phyloP scores from a whole-genome alignment of 2,888 invertebrate genomes.

The Dastarcus helophoroides region DNA sequence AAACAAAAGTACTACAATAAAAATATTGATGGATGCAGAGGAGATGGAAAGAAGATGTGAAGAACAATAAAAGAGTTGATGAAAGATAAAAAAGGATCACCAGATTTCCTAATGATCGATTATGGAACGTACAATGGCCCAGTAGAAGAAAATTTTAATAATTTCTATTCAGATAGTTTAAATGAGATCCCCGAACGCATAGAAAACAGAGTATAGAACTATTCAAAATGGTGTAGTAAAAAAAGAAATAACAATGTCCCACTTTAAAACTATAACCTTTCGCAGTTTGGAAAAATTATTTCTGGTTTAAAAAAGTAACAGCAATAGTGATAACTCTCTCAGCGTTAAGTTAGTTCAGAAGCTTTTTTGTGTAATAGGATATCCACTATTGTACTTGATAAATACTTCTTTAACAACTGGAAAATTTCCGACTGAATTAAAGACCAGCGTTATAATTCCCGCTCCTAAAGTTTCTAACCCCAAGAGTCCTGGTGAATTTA shows the following conservation, averaged over 20 bases:
- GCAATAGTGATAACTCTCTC: neutral
- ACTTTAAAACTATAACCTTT: neutral
- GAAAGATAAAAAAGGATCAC: neutral
- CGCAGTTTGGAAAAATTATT: neutral
- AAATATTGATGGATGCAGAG: neutral
- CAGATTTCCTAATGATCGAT: neutral
- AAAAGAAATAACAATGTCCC: neutral
- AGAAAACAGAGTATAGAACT: neutral
- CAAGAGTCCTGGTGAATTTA: conserved; percentile 7
- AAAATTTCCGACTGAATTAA: conserved; percentile 2
- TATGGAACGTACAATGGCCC: neutral
- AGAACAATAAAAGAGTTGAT: neutral
- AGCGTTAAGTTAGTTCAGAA: conserved; percentile 1
- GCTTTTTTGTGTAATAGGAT: conserved; percentile 7
- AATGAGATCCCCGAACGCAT: neutral
- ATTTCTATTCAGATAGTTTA: neutral
- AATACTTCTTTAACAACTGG: conserved; percentile 7
- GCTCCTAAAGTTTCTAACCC: conserved; percentile 4
- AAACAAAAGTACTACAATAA: neutral
- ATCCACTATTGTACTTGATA: conserved; percentile 5
- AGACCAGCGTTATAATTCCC: conserved; percentile 5
- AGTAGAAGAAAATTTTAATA: neutral
- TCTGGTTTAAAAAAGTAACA: neutral
- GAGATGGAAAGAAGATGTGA: neutral
- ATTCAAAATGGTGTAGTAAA: neutral